These are phyloP conservation scores for Lemur catta DNA, from an alignment of 2,797 vertebrate species.

Conservation along the genomic window DNA sequence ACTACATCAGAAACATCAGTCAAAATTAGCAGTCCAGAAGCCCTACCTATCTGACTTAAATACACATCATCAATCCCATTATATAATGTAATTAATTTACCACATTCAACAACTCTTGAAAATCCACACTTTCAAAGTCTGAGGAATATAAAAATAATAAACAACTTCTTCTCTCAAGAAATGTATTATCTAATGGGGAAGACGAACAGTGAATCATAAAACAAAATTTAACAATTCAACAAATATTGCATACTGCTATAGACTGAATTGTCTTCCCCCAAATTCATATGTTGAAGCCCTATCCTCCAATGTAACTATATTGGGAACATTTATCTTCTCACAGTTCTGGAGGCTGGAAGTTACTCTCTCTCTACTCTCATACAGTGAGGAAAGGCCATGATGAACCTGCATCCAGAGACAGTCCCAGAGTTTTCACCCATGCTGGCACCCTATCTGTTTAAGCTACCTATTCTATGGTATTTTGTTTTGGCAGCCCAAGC, in stretches of 20 bases:
- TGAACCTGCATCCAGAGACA: neutral
- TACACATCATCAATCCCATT: neutral
- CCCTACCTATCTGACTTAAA: neutral
- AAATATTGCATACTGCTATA: neutral
- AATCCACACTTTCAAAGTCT: neutral
- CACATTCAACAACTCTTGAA: neutral
- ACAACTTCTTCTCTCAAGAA: neutral
- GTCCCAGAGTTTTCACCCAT: neutral
- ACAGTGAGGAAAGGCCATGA: neutral
- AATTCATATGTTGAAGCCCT: neutral
- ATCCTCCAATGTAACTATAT: neutral
- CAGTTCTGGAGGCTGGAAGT: neutral
- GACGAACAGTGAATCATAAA: conserved; percentile 12
- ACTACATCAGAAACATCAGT: neutral
- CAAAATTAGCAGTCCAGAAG: neutral
- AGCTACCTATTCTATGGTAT: neutral
- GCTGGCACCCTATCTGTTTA: neutral
- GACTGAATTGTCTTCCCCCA: neutral
- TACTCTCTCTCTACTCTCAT: neutral
- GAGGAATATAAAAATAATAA: conserved; percentile 20
- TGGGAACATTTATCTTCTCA: neutral
- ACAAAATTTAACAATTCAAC: neutral
- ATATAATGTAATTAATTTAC: neutral
- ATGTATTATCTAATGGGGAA: neutral
- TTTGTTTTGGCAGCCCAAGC: neutral